Base-by-base conservation (phyloP, 2,888 invertebrate genomes). In the Meliscaeva auricollis region DNA sequence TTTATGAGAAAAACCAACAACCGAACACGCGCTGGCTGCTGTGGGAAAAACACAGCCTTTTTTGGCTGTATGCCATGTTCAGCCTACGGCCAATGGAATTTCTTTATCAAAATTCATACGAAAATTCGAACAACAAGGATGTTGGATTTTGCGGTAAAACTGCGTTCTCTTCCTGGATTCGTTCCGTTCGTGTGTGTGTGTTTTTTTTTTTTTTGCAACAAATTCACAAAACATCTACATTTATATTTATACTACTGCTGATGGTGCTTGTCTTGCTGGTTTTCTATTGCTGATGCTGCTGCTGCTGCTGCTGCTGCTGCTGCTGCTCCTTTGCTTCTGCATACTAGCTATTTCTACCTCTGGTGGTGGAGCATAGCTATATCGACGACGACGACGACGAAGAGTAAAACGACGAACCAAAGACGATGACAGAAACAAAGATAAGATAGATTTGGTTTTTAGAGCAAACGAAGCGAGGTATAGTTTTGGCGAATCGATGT, bases 1-100 rank as follows among this genome's bases (percentile, higher is more conserved):
- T n/a, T 11, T 9, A 8, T 38, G 11, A 38, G 11, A 3, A 48
- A 66, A 50, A 48, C 64, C 64, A 32, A 44, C 48, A 69, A 84
- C 52, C 74, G 32, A 76, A 52, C 50, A 54, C 69, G 62, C 50
- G 56, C 66, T 38, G 13, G 32, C n/a, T 58, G 52, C 54, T 72
- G 56, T 69, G 48, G 77, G 44, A 72, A 74, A 66, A 75, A 58
- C 70, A 87, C 88, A 87, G 75, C 88, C 88, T 87, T 81, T 88
- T 88, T 88, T 89, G 89, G 89, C 89, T 84, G 78, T 87, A 74
- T 88, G 88, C 88, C 88, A 89, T 89, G 88, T 88, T 87, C 87
- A 87, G 89, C 89, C 89, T 88, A 87, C 88, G 87, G 88, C 89
- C 88, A 89, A 89, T 89, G 88, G 88, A 88, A 87, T 87, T 87